Base-by-base conservation (phyloP, 1,140 invertebrate genomes). In the Armadillidium nasatum region DNA sequence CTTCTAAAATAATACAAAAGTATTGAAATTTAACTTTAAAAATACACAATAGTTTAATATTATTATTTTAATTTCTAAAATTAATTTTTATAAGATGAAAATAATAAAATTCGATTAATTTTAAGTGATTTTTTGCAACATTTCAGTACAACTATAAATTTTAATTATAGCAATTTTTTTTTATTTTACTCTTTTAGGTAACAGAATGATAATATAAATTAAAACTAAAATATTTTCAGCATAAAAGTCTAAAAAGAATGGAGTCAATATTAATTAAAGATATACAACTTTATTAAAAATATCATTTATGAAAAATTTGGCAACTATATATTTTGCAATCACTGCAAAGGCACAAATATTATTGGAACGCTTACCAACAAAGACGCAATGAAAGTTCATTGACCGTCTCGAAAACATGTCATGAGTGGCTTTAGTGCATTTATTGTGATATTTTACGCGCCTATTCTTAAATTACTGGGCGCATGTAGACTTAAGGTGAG, bases 331-430 rank as follows among this genome's bases (percentile, higher is more conserved):
- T 60, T 60, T 60, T 60, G 50, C 50, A 60, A 60, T 60, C 50
- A 60, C 50, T 60, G 50, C 50, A 60, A 60, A 60, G 50, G 50
- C 50, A 60, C 50, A 60, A 22, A 74, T 66, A 79, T 72, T 76
- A 73, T 73, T 79, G 77, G 77, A 79, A 79, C 77, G 46, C 23
- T 74, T 44, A 72, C 71, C 75, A 76, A 79, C 78, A 79, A 79
- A 79, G 78, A 79, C 78, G 78, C 78, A 79, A 74, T 76, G 68
- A 60, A 74, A 74, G 78, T 79, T 79, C 78, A 79, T 76, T 79
- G 78, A 79, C 78, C 78, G 78, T 79, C 78, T 79, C 71, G 78
- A 79, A 76, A 79, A 79, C 78, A 79, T 79, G 78, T 79, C 78
- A 79, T 79, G 78, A 79, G 78, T 79, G 78, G 78, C 75, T 74